Base-by-base conservation (phyloP, 2,888 invertebrate species). In the Amphipoea oculea region DNA sequence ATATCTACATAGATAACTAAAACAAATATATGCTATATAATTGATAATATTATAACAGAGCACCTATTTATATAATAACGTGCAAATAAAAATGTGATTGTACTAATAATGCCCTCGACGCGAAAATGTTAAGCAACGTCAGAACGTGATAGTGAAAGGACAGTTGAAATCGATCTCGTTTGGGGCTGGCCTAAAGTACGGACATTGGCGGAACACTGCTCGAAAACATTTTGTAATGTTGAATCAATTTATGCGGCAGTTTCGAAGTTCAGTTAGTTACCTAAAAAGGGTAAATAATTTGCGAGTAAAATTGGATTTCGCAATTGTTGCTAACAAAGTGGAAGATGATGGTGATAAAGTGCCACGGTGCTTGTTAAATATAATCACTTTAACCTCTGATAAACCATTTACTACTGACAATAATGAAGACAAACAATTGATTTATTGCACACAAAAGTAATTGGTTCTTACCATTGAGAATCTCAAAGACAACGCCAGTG, bases 131-230 rank as follows among this genome's bases (percentile, higher is more conserved):
- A 86, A 78, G 92, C 91, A 94, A 94, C 71, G 40, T 29, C 81
- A 90, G 91, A 92, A 91, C 84, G 79, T 90, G 87, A 87, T 91
- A 92, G 94, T 93, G 94, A 95, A 94, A 93, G 94, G 94, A 92
- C 90, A 88, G 81, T 89, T 90, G 93, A 92, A 94, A 94, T 92
- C 88, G 92, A 94, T 94, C 92, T 91, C 79, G 87, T 91, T 92
- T 74, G 79, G 29, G 71, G 67, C 70, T 88, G 91, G 90, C 76
- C 69, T 84, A 88, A 91, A 74, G 68, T 80, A 81, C 20, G 45
- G 72, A 69, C 71, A 86, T 82, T 84, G 84, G 79, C 79, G 85
- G 83, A 62, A 81, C 68, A 76, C 45, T 66, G 62, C 4, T 57
- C 7, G n/a, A 68, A n/a, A 60, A 45, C 12, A 78, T 85, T 83